These are phyloP conservation scores for Leptarthrus brevirostris DNA, from an alignment of 2,888 invertebrate species.

Conservation along the genomic window DNA sequence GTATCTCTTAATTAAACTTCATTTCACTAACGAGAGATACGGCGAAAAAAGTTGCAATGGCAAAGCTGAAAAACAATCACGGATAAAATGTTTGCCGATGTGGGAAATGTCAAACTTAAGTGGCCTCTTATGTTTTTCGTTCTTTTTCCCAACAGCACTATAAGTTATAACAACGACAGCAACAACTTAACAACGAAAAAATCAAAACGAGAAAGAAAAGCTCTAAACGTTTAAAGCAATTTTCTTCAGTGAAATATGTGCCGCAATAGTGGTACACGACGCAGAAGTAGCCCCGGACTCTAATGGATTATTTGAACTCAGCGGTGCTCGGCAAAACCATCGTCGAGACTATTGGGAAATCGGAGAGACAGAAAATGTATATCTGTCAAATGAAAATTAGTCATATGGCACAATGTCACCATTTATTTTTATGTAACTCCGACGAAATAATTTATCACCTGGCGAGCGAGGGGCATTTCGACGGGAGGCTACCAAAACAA, in stretches of 20 bases:
- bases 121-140: slow-evolving; percentile 50
- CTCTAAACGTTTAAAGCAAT: slow-evolving; percentile 47
- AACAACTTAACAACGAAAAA: slow-evolving; percentile 37
- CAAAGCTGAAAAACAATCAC: slow-evolving; percentile 31
- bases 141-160: slow-evolving; percentile 36
- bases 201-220: slow-evolving; percentile 34
- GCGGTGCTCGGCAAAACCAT: slow-evolving; percentile 19
- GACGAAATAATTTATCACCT: slow-evolving; percentile 44
- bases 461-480: slow-evolving; percentile 20
- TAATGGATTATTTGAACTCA: slow-evolving; percentile 40
- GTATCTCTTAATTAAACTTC: slow-evolving; percentile 45
- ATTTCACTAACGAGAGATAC: slow-evolving; percentile 15
- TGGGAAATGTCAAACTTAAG: slow-evolving; percentile 50
- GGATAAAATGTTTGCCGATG: slow-evolving; percentile 45
- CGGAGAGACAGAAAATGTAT: slow-evolving; percentile 37
- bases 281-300: slow-evolving; percentile 37
- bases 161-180: slow-evolving; percentile 48
- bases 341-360: slow-evolving; percentile 37
- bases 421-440: slow-evolving; percentile 29
- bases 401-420: slow-evolving; percentile 46
- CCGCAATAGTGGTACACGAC: slow-evolving; percentile 20
- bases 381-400: slow-evolving; percentile 47
- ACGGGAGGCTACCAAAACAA: slow-evolving; percentile 47
- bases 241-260: slow-evolving; percentile 47
- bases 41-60: slow-evolving; percentile 14